Evolutionary conservation across 2,888 invertebrate species (phyloP), one percentile per base, ranked within the genome.

Genomic region (Odontomyia ornata): DNA sequence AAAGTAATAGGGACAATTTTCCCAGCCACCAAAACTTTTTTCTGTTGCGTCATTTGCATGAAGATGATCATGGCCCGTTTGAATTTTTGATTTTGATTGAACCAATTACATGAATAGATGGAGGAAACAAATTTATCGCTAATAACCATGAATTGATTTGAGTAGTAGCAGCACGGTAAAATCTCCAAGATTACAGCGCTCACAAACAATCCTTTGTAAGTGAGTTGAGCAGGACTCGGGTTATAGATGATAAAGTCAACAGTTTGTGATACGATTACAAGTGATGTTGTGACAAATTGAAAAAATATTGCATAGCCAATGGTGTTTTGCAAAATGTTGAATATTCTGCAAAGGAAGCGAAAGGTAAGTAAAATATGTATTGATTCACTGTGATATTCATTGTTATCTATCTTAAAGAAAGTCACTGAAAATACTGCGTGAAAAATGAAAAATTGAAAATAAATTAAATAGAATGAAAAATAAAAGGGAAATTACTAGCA

Each of bases 101-200:
- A 60, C 76, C 71, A 76, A 60, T 76, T 60, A 13, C 69, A 76
- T 15, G 60, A 69, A 57, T 76, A 76, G 3, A 76, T 43, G 15
- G 76, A 56, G 18, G 76, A 69, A 3, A 62, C 60, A 28, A 76
- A 28, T 18, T 36, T 1, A 27, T 69, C 69, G 43, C 60, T 76
- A 4, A 25, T n/a, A 3, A 23, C n/a, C 36, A 76, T 56, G 2
- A 76, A 46, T 30, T 43, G 23, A 9, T 69, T 76, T 18, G 69
- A 57, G 4, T 76, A 76, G 18, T 60, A 76, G 30, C 76, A 76
- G 13, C 43, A 73, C 18, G 67, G 67, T 43, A 67, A 23, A 36
- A 46, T 67, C 43, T 67, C 30, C 13, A 43, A 21, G 1, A 21
- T 43, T 18, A 36, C 67, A 21, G 36, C 36, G 18, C n/a, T 43